These are phyloP conservation scores for Aspiorhynchus laticeps DNA, from an alignment of 2,113 vertebrate genomes.

Conservation along the genomic window DNA sequence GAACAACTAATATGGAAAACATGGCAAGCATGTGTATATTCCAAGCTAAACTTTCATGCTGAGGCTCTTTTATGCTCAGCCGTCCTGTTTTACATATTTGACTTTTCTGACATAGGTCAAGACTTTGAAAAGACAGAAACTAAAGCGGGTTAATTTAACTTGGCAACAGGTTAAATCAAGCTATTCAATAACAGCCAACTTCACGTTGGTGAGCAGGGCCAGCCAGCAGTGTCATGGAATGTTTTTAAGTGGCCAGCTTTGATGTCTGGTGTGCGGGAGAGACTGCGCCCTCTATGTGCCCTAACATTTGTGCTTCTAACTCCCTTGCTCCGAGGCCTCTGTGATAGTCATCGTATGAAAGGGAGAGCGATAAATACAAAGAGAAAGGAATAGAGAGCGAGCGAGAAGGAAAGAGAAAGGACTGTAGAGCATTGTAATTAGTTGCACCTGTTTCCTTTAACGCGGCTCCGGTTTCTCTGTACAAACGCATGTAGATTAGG, in stretches of 20 bases:
- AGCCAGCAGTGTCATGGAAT: constrained; percentile 41
- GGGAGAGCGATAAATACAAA: constrained; percentile 59
- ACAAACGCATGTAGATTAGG: constrained; percentile 80
- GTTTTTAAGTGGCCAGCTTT: constrained; percentile 62
- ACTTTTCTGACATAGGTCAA: constrained; percentile 41
- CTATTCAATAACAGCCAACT: constrained; percentile 26
- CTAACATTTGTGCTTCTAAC: constrained; percentile 38
- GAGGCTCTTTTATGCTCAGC: constrained; percentile 31
- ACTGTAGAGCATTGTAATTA: constrained; percentile 76
- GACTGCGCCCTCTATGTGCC: constrained; percentile 45
- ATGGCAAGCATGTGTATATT: neutral
- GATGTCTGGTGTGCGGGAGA: constrained; percentile 57
- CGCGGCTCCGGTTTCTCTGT: constrained; percentile 76
- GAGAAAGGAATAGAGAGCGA: constrained; percentile 55
- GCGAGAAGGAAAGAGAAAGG: constrained; percentile 59
- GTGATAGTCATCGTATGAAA: constrained; percentile 64
- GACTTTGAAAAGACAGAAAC: constrained; percentile 36
- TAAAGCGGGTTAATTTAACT: constrained; percentile 24
- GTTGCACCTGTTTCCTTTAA: constrained; percentile 83
- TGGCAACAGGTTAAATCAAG: constrained; percentile 37
- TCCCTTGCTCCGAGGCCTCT: constrained; percentile 1
- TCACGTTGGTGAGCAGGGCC: constrained; percentile 25
- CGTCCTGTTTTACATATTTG: constrained; percentile 28
- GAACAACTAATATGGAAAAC: neutral
- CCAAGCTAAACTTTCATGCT: constrained; percentile 35